Percentiles rank a stretch among this genome's conserved stretches.
Evolutionary conservation across 2,888 invertebrate genomes (phyloP).

Genomic region (Metopia argyrocephala): DNA sequence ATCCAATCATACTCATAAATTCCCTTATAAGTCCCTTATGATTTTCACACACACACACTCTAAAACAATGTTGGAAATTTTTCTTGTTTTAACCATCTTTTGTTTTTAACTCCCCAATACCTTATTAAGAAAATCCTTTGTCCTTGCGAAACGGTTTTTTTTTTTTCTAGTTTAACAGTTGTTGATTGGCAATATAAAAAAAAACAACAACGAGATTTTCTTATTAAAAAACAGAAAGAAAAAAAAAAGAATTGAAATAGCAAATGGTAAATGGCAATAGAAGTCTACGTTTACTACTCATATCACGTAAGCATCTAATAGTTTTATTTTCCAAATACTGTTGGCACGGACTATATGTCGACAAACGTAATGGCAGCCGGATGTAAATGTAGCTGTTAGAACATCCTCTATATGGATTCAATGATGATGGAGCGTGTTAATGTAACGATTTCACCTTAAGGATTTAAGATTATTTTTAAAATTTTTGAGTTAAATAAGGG

Average conservation of each 20-base stretch:
- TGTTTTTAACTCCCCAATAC: neutral
- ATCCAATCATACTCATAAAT: constrained; percentile 52
- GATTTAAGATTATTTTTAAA: too few relatives aligned
- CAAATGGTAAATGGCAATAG: too few relatives aligned
- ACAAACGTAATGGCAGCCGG: neutral
- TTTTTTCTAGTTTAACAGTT: neutral
- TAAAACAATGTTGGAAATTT: neutral
- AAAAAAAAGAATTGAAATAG: too few relatives aligned
- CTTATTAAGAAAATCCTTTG: neutral
- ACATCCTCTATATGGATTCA: neutral
- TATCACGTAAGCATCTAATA: constrained; percentile 36
- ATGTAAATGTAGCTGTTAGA: constrained; percentile 9
- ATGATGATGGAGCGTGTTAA: neutral
- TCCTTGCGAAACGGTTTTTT: neutral
- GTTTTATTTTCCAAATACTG: constrained; percentile 9
- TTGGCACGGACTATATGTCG: neutral
- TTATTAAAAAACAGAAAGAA: neutral
- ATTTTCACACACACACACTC: neutral
- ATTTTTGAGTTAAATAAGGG: too few relatives aligned
- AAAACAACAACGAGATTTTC: too few relatives aligned
- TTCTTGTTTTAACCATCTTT: neutral
- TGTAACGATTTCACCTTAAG: too few relatives aligned
- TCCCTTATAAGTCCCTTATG: constrained; percentile 50
- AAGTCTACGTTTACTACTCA: constrained; percentile 17
- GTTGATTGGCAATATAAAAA: constrained; percentile 12